These are phyloP conservation scores for Acanthosoma haemorrhoidale DNA, from an alignment of 2,888 invertebrate species.

Conservation along the genomic window DNA sequence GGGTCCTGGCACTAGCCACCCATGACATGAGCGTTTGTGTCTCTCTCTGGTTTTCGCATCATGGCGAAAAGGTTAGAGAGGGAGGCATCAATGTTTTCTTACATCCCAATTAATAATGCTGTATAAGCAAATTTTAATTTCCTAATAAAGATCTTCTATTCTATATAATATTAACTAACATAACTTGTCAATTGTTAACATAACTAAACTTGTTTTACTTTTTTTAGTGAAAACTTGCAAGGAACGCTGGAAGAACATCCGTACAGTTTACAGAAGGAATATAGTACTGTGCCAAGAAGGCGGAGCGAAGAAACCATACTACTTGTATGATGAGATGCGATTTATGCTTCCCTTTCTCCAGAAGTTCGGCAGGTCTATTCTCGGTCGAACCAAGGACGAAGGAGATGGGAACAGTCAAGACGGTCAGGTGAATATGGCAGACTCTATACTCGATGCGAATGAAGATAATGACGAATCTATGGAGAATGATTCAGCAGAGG, in stretches of 20 bases:
- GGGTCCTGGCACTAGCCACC: too few species aligned
- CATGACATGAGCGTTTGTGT: too few species aligned
- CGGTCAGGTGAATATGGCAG: background rate
- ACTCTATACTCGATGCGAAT: background rate
- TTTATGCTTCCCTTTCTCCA: slow-evolving; percentile 12
- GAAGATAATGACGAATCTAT: background rate
- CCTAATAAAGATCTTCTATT: too few species aligned
- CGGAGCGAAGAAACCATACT: background rate
- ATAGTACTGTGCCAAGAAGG: background rate
- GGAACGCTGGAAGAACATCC: slow-evolving; percentile 11
- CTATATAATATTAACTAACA: too few species aligned
- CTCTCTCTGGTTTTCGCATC: too few species aligned
- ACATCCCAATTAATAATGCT: too few species aligned
- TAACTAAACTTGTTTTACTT: too few species aligned
- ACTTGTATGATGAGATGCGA: background rate
- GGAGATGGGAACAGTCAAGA: background rate
- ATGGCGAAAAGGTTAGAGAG: too few species aligned
- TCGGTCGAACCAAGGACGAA: background rate
- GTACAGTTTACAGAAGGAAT: slow-evolving; percentile 16
- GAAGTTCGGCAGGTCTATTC: background rate
- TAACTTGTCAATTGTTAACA: too few species aligned
- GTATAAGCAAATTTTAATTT: too few species aligned
- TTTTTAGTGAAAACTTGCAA: slow-evolving; percentile 16
- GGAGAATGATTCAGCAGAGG: background rate
- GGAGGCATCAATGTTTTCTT: too few species aligned